A percentile compares a stretch with the other conserved stretches of the same genome.
Conservation (phyloP, 2,797 vertebrate species). For the Danio aesculapii region DNA sequence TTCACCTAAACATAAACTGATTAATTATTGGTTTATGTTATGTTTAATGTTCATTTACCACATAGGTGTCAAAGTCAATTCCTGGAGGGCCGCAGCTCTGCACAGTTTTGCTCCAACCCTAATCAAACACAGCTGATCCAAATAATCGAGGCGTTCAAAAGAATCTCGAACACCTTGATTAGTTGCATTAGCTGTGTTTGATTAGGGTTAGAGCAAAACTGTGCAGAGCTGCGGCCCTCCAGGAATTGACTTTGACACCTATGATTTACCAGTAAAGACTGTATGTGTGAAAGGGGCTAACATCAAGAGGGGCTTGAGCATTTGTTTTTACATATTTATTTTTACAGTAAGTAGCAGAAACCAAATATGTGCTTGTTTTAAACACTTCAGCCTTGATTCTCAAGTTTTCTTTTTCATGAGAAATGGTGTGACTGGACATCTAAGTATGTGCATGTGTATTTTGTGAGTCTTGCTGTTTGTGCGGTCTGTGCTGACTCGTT, state of each 20-base stretch:
- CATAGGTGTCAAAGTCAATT: too few species aligned
- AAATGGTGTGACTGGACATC: conserved; percentile 42
- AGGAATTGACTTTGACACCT: too few species aligned
- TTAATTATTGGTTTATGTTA: background rate
- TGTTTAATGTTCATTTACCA: too few species aligned
- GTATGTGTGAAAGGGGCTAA: background rate
- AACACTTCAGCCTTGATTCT: conserved; percentile 34
- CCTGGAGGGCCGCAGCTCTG: too few species aligned
- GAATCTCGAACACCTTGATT: too few species aligned
- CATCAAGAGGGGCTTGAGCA: background rate
- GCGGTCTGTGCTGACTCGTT: conserved; percentile 51
- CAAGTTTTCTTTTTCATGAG: conserved; percentile 10
- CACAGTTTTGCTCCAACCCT: too few species aligned
- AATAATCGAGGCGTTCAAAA: too few species aligned
- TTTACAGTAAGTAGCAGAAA: conserved; percentile 58
- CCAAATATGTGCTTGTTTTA: conserved; percentile 57
- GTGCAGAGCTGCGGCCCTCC: too few species aligned
- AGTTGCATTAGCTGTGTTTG: too few species aligned
- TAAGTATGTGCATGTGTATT: conserved; percentile 52
- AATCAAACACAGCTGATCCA: too few species aligned
- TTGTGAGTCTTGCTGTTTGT: conserved; percentile 54
- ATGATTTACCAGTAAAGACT: background rate
- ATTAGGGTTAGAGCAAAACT: too few species aligned
- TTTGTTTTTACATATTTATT: conserved; percentile 37
- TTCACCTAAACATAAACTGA: too few species aligned